These are phyloP conservation scores for Norana najaformis DNA, from an alignment of 2,888 invertebrate species.

Conservation along the genomic window DNA sequence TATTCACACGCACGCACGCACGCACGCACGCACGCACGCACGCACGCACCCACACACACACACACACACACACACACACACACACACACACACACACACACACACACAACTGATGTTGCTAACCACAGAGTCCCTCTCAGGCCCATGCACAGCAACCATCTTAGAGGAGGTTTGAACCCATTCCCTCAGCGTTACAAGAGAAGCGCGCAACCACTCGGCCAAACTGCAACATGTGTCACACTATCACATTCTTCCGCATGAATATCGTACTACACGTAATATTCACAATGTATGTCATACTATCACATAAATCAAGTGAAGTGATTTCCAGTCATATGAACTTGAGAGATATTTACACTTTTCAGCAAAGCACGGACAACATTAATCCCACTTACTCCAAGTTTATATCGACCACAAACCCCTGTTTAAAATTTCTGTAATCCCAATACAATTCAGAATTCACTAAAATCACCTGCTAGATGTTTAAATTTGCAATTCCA, in stretches of 20 bases:
- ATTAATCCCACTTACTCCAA: too few relatives aligned
- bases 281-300: neutral
- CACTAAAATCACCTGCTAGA: neutral
- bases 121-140: neutral
- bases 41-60: too few relatives aligned
- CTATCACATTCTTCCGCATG: neutral
- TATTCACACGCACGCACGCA: too few relatives aligned
- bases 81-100: too few relatives aligned
- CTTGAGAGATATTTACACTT: neutral
- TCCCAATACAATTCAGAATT: neutral
- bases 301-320: conserved; percentile 4
- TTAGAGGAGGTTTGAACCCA: neutral
- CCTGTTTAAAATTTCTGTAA: neutral
- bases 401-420: neutral
- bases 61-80: too few relatives aligned
- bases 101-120: too few relatives aligned
- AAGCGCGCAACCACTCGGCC: neutral
- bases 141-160: too few relatives aligned
- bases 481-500: neutral
- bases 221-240: neutral
- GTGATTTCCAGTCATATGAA: neutral
- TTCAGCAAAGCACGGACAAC: neutral
- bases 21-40: too few relatives aligned
- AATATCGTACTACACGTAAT: too few relatives aligned
- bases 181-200: neutral